Evolutionary conservation across 2,113 vertebrate species (phyloP).

Genomic region (Tyrannus savana): DNA sequence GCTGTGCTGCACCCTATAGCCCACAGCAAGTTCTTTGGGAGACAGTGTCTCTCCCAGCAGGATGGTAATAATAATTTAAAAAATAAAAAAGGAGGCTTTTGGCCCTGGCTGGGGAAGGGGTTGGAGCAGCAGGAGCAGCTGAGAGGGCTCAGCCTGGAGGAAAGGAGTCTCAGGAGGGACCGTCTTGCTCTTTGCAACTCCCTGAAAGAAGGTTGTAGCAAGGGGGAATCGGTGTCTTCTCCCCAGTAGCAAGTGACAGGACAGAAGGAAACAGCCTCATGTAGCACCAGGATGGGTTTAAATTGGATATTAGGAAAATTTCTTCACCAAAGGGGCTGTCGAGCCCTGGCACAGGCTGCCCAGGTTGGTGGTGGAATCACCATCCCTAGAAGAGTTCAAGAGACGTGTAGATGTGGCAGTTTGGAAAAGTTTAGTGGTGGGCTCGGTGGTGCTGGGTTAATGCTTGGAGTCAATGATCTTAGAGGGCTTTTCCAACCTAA

Average conservation of each 20-base stretch:
- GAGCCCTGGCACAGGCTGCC: neutral
- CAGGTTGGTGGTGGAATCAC: neutral
- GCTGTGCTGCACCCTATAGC: neutral
- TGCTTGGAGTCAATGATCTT: neutral
- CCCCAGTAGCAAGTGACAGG: neutral
- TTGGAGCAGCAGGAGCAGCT: neutral
- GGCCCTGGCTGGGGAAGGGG: neutral
- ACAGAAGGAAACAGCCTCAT: accelerated
- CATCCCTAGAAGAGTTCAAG: neutral
- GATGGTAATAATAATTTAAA: neutral
- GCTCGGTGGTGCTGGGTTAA: neutral
- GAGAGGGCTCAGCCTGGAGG: neutral
- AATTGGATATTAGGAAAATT: neutral
- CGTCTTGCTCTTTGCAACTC: neutral
- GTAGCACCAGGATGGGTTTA: neutral
- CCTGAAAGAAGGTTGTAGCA: neutral
- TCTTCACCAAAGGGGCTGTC: neutral
- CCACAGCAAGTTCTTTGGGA: neutral
- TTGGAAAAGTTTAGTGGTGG: neutral
- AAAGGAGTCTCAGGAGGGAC: neutral
- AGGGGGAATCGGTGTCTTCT: accelerated
- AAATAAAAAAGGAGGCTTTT: neutral
- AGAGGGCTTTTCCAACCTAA: neutral
- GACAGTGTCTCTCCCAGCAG: neutral
- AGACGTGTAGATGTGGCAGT: neutral